Evolutionary conservation across 2,888 invertebrate species (phyloP).

Genomic region (Creontiades dilutus): DNA sequence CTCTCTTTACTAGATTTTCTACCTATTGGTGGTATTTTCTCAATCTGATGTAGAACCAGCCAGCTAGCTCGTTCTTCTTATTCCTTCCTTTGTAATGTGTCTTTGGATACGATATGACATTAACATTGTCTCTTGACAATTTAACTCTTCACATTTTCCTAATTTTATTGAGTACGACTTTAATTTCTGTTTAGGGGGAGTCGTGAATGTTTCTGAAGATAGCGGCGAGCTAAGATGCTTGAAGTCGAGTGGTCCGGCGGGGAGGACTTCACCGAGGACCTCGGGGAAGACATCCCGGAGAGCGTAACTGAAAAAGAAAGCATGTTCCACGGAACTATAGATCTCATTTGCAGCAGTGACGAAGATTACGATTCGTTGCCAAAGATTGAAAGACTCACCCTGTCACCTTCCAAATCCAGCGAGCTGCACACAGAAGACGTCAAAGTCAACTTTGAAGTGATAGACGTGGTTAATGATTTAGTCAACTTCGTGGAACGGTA

Average conservation of each 20-base stretch:
- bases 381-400: background rate
- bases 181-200: too few species aligned
- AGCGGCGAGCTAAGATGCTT: background rate
- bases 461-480: conserved; percentile 33
- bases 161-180: too few species aligned
- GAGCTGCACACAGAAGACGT: background rate
- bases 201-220: too few species aligned
- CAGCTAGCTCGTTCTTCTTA: too few species aligned
- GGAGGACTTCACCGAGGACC: background rate
- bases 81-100: too few species aligned
- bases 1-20: too few species aligned
- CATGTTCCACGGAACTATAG: conserved; percentile 54
- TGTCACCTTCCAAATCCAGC: background rate
- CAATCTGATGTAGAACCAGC: too few species aligned
- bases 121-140: too few species aligned
- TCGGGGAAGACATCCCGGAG: background rate
- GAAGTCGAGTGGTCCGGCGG: conserved; percentile 52
- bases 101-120: too few species aligned
- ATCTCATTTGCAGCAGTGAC: conserved; percentile 57
- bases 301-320: background rate
- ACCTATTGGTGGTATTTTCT: too few species aligned
- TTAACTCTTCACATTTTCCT: too few species aligned
- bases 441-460: background rate
- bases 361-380: conserved; percentile 18
- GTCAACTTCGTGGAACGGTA: conserved; percentile 57